Evolutionary conservation across 1,140 invertebrate genomes (phyloP).

Genomic region (Brachionus plicatilis): DNA sequence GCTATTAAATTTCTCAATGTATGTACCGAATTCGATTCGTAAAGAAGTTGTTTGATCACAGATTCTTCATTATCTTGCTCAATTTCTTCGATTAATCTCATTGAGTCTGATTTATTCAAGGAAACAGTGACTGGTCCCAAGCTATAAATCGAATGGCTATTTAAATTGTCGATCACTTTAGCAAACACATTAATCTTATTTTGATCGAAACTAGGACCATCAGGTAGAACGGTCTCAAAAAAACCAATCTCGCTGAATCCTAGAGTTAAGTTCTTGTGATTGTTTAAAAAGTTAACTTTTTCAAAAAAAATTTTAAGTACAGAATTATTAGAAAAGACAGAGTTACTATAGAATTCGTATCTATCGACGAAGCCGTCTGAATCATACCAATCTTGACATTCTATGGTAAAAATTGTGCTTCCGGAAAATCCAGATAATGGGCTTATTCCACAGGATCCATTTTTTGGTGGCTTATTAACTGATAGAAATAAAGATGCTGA

Average conservation of each 20-base stretch:
- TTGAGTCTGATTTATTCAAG: not conserved
- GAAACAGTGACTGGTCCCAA: not conserved
- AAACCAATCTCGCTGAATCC: not conserved
- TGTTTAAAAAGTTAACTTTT: not conserved
- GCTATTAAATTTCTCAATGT: not conserved
- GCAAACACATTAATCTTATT: not conserved
- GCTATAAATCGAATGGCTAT: not conserved
- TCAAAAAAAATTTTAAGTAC: not conserved
- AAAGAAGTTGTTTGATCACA: not conserved
- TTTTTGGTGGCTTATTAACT: not conserved
- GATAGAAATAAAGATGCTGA: not conserved
- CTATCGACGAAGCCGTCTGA: not conserved
- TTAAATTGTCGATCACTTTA: not conserved
- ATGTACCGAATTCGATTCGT: not conserved
- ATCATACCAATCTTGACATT: constrained; percentile 13
- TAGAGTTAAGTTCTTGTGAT: not conserved
- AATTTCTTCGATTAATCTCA: not conserved
- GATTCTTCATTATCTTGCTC: not conserved
- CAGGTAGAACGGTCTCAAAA: not conserved
- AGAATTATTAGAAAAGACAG: too few species aligned
- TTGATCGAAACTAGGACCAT: not conserved
- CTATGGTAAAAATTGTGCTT: not conserved
- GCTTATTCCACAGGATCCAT: not conserved
- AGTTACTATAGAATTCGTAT: constrained; percentile 19
- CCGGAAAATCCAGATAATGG: not conserved